Conservation (phyloP, 2,797 vertebrate genomes). For the Epinephelus coioides region DNA sequence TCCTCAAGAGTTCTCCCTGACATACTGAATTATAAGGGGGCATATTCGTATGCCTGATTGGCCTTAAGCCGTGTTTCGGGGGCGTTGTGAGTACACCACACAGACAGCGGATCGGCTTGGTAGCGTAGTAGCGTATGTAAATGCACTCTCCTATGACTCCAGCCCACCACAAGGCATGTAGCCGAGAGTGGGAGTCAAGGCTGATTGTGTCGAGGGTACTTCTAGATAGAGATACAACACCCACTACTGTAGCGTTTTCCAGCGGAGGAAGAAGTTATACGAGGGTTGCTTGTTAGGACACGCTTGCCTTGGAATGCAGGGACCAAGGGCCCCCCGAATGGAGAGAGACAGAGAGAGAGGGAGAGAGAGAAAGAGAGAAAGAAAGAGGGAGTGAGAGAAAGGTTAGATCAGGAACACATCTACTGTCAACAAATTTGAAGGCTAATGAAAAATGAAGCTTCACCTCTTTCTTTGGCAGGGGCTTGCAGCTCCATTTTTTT, state of each 20-base stretch:
- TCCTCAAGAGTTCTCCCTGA: slow-evolving; percentile 87
- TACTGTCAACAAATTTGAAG: slow-evolving; percentile 87
- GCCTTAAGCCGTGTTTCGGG: slow-evolving; percentile 83
- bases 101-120: slow-evolving; percentile 81
- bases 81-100: slow-evolving; percentile 82
- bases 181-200: slow-evolving; percentile 85
- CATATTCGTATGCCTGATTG: slow-evolving; percentile 83
- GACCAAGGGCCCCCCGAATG: slow-evolving; percentile 66
- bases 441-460: slow-evolving; percentile 92
- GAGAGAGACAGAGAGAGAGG: slow-evolving; percentile 41
- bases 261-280: slow-evolving; percentile 76
- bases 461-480: slow-evolving; percentile 92
- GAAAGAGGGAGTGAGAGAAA: slow-evolving; percentile 70
- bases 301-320: slow-evolving; percentile 80
- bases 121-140: slow-evolving; percentile 83
- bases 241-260: slow-evolving; percentile 79
- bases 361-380: slow-evolving; percentile 44
- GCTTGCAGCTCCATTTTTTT: slow-evolving; percentile 90
- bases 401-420: slow-evolving; percentile 87
- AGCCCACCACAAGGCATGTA: slow-evolving; percentile 85
- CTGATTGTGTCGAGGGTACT: slow-evolving; percentile 84
- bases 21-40: slow-evolving; percentile 85
- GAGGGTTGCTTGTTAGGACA: slow-evolving; percentile 82
- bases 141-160: slow-evolving; percentile 85
- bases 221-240: slow-evolving; percentile 83